Base-by-base conservation (phyloP, 2,113 vertebrate species). In the Collichthys lucidus region DNA sequence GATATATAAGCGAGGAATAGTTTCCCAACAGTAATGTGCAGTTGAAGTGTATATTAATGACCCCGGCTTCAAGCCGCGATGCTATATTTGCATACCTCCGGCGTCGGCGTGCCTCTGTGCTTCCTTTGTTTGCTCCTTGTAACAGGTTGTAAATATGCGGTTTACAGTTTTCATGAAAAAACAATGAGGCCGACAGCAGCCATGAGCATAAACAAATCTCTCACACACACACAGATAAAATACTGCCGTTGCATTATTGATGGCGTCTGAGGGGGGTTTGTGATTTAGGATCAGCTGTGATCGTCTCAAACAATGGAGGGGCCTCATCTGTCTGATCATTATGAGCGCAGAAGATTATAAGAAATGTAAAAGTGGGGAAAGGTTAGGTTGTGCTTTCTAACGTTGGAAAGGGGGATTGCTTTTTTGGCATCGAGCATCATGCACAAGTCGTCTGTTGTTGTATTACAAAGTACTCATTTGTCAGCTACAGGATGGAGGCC, bases 121-220 rank as follows among this genome's bases (percentile, higher is more conserved):
- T 83, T 77, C 31, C 83, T 85, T 76, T 86, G 91, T 90, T 82
- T 79, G 66, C 74, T 71, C 55, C 72, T 80, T 29, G 64, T 83
- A 85, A 90, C 87, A 83, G 47, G 72, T 85, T 89, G 90, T 92
- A 93, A 94, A 94, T 92, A 93, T 93, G 89, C 89, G 85, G 82
- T 92, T 91, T 91, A 92, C 86, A 82, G 73, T 88, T 84, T 92
- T 92, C 91, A 93, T 93, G 86, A 93, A 94, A 94, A 92, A 91
- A 83, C 90, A 92, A 92, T 92, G 90, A 93, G 91, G 80, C 73
- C 56, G 78, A 73, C 80, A 80, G 12, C 82, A 90, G 89, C 91
- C 86, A 92, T 55, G 56, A 92, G 93, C 94, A 80, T 90, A 88
- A 93, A 94, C 91, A 94, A 83, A 92, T 87, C 89, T 46, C 17